Evolutionary conservation across 2,113 vertebrate species (phyloP).

Genomic region (Istiophorus platypterus): DNA sequence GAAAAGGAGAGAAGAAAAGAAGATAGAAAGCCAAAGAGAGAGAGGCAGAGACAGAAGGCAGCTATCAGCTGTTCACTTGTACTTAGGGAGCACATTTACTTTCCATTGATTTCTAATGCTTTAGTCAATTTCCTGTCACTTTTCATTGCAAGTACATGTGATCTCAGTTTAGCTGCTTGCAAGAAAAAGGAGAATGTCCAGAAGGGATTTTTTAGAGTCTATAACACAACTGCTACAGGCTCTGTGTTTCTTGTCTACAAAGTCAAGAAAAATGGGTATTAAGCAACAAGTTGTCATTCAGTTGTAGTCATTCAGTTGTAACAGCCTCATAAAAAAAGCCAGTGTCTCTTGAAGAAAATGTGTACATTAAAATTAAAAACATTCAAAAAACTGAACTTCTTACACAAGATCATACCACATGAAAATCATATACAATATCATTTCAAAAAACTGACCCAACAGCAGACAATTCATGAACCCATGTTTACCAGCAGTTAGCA

Average conservation of each 20-base stretch:
- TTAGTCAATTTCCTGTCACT: slow-evolving; percentile 99
- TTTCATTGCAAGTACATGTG: slow-evolving; percentile 96
- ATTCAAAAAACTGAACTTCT: slow-evolving; percentile 5
- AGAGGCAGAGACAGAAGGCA: slow-evolving; percentile 88
- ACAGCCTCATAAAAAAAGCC: slow-evolving; percentile 2
- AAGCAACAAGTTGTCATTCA: slow-evolving; percentile 30
- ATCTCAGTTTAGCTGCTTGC: slow-evolving; percentile 96
- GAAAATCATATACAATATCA: slow-evolving; percentile 36
- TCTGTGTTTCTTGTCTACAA: slow-evolving; percentile 31
- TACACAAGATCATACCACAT: slow-evolving; percentile 46
- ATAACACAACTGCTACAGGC: slow-evolving; percentile 34
- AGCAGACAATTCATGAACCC: slow-evolving; percentile 57
- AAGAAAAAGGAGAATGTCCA: slow-evolving; percentile 84
- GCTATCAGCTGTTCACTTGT: slow-evolving; percentile 99
- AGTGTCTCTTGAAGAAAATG: neutral
- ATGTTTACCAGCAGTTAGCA: slow-evolving; percentile 54
- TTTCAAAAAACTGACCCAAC: slow-evolving; percentile 45
- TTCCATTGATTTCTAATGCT: slow-evolving; percentile 99
- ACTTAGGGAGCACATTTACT: slow-evolving; percentile 99
- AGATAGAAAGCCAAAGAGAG: slow-evolving; percentile 42
- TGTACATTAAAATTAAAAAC: slow-evolving; percentile 11
- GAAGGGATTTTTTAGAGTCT: slow-evolving; percentile 72
- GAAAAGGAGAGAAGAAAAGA: slow-evolving; percentile 73
- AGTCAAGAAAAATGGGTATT: slow-evolving; percentile 40
- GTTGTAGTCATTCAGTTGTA: slow-evolving; percentile 20